Evolutionary conservation across 2,797 vertebrate genomes (phyloP), one percentile per base, ranked within the genome.

Genomic region (Acanthopagrus latus): DNA sequence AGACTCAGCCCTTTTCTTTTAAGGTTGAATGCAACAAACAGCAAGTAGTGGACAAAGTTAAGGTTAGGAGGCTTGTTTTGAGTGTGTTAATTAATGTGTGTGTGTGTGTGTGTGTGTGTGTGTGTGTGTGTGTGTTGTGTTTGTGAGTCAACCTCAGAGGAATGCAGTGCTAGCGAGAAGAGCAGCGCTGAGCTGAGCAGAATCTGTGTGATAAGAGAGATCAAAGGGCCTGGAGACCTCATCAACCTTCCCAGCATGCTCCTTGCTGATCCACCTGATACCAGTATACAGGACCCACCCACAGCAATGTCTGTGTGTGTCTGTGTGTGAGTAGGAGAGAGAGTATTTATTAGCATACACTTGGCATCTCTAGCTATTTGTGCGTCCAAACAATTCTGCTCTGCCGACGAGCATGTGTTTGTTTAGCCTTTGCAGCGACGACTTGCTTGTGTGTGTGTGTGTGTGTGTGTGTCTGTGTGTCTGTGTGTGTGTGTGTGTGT

Each of bases 161-260:
- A 89, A 86, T 87, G 87, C 78, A 60, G 78, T 4, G 18, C 63
- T 72, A 71, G 82, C 44, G 55, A 76, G 74, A 81, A 70, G 64
- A 80, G 78, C 66, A 9, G 56, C 18, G 73, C 82, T 82, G 86
- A 89, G 77, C 76, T 60, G 88, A 76, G 76, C 82, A 80, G 71
- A 88, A 86, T 89, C 80, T 75, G 25, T 66, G 79, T 23, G 91
- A 90, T 90, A 86, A 91, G 75, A 57, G 41, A 77, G 85, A 89
- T 92, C 82, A 91, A 92, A 89, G 85, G 62, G 18, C 51, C 63
- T 43, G 27, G 76, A 86, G 84, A 84, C 85, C 78, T 90, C 80
- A 84, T 91, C 86, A 82, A 60, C 75, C 89, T 84, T 84, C 59
- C 81, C 76, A 78, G 83, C 81, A 70, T 85, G 81, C 74, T 80